A percentile compares a stretch with the other conserved stretches of the same genome.
Evolutionary conservation across 2,888 invertebrate genomes (phyloP).

Genomic region (Pollenia griseotomentosa): DNA sequence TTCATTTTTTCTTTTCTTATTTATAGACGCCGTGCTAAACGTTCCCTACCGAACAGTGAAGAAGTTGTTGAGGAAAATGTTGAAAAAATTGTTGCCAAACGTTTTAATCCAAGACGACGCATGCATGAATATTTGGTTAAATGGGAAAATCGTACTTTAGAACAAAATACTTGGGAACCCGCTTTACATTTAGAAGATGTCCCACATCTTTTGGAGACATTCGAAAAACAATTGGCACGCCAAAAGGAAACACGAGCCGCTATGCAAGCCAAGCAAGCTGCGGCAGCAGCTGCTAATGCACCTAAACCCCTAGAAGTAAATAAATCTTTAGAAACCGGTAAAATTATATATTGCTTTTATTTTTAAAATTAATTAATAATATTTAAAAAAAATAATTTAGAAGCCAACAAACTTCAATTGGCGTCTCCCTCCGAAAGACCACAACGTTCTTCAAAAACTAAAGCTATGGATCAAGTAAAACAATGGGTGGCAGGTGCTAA

Average conservation of each 20-base stretch:
- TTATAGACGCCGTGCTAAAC: conserved; percentile 81
- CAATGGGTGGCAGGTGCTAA: conserved; percentile 91
- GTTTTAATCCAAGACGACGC: conserved; percentile 91
- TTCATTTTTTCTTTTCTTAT: neutral
- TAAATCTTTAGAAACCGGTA: conserved; percentile 83
- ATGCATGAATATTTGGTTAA: conserved; percentile 93
- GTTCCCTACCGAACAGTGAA: conserved; percentile 78
- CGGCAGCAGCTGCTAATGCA: conserved; percentile 69
- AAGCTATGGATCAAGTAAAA: conserved; percentile 92
- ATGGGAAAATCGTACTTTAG: conserved; percentile 93
- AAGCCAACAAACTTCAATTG: conserved; percentile 72
- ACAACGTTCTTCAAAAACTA: conserved; percentile 88
- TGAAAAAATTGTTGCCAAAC: conserved; percentile 93
- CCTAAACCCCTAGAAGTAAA: conserved; percentile 61
- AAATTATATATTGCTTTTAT: neutral
- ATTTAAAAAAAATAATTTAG: neutral
- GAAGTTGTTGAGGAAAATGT: conserved; percentile 89
- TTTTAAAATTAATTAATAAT: neutral
- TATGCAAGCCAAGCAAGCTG: conserved; percentile 78
- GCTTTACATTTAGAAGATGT: conserved; percentile 90
- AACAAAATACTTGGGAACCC: conserved; percentile 94
- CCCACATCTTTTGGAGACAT: conserved; percentile 90
- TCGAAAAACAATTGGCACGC: conserved; percentile 91
- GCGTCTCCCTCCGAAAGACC: conserved; percentile 80
- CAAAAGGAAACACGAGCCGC: conserved; percentile 90